Conservation (phyloP, 2,113 vertebrate species). For the Dunckerocampus dactyliophorus region DNA sequence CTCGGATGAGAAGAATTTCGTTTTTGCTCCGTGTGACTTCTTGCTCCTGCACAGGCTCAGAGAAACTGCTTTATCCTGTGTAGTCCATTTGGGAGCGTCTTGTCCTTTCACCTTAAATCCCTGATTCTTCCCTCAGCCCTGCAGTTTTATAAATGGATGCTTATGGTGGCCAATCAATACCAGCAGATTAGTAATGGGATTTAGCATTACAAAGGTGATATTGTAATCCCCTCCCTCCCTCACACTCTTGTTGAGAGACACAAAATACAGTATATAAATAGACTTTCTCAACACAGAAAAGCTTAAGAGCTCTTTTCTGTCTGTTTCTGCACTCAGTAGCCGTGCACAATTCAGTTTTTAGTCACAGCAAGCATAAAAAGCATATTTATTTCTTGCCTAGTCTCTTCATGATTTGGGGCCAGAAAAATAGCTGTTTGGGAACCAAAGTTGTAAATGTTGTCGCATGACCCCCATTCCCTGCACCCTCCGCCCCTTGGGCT, state of each 20-base stretch:
- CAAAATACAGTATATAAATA: constrained; percentile 55
- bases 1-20: constrained; percentile 42
- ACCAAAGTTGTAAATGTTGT: constrained; percentile 13
- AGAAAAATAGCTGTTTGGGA: constrained; percentile 40
- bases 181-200: constrained; percentile 68
- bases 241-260: constrained; percentile 36
- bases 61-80: constrained; percentile 36
- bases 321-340: constrained; percentile 26
- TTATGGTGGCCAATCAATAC: constrained; percentile 70
- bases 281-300: constrained; percentile 39
- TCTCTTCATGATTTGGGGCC: constrained; percentile 11
- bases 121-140: constrained; percentile 33
- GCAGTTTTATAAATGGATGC: constrained; percentile 52
- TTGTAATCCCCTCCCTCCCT: constrained; percentile 57
- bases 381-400: constrained; percentile 3
- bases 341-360: constrained; percentile 21
- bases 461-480: neutral
- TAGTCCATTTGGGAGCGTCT: constrained; percentile 52
- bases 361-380: constrained; percentile 28
- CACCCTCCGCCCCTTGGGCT: neutral
- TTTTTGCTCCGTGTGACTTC: constrained; percentile 18
- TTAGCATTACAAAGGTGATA: constrained; percentile 70
- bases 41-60: constrained; percentile 27
- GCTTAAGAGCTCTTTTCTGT: constrained; percentile 31
- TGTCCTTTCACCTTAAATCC: constrained; percentile 27